A percentile compares a stretch with the other conserved stretches of the same genome.
These are phyloP conservation scores for Drosophila lacteicornis DNA, from an alignment of 1,140 invertebrate species.

Conservation along the genomic window DNA sequence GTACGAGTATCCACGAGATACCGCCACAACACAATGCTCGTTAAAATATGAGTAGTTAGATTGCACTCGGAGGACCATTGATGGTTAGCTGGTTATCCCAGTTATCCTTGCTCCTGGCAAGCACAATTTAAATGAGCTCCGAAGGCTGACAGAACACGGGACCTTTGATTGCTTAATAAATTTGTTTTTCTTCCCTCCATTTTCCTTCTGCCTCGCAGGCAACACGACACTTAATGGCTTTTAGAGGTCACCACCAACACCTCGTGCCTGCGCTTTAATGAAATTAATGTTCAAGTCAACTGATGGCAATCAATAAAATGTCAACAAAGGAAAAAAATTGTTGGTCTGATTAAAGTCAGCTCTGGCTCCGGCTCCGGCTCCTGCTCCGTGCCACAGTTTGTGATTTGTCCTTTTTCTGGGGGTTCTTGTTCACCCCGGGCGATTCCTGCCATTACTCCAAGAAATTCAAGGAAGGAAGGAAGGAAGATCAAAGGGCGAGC, in stretches of 20 bases:
- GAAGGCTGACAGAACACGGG: neutral
- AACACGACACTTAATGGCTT: slow-evolving; percentile 19
- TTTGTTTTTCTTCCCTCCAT: slow-evolving; percentile 3
- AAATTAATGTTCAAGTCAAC: slow-evolving; percentile 64
- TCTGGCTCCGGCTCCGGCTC: slow-evolving; percentile 2
- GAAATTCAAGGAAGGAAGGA: neutral
- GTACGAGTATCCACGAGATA: slow-evolving; percentile 13
- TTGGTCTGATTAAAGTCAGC: slow-evolving; percentile 61
- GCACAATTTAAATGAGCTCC: slow-evolving; percentile 31
- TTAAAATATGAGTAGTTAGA: slow-evolving; percentile 53
- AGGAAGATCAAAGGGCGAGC: slow-evolving; percentile 43
- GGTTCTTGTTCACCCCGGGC: neutral
- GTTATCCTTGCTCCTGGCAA: neutral
- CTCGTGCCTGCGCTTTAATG: slow-evolving; percentile 16
- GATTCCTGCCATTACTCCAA: neutral
- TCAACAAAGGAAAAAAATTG: slow-evolving; percentile 54
- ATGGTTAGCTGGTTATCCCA: neutral
- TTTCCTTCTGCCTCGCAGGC: neutral
- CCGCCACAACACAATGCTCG: slow-evolving; percentile 39
- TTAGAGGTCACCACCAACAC: slow-evolving; percentile 15
- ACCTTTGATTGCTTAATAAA: slow-evolving; percentile 27
- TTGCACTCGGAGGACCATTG: slow-evolving; percentile 18
- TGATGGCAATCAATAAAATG: slow-evolving; percentile 67
- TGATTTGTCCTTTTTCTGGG: slow-evolving; percentile 2
- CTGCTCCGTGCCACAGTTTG: neutral